phyloP scores from a whole-genome alignment of 1,140 invertebrate genomes.

The Muscidifurax raptorellus region DNA sequence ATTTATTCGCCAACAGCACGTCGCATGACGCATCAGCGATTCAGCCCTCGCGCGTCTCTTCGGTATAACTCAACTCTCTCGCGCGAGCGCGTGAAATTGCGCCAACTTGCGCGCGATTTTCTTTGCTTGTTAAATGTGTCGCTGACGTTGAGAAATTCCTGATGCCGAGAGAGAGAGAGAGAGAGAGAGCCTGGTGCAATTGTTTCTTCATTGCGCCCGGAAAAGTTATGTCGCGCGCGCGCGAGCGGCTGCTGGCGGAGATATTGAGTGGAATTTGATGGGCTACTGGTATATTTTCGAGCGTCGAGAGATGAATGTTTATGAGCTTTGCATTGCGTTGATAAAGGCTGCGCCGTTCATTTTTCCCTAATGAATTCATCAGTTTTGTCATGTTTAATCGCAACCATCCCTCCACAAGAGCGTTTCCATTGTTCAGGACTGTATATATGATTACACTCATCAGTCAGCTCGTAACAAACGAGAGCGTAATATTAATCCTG shows the following conservation, averaged over 20 bases:
- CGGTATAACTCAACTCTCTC: slow-evolving; percentile 41
- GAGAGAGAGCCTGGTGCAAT: background rate
- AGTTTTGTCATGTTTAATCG: too few relatives aligned
- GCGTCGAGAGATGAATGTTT: background rate
- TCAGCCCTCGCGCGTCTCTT: slow-evolving; percentile 28
- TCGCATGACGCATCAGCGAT: slow-evolving; percentile 43
- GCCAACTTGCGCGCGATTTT: slow-evolving; percentile 32
- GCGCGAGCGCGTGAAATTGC: slow-evolving; percentile 17
- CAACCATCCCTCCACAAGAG: too few relatives aligned
- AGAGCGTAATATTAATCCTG: too few relatives aligned
- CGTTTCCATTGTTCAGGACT: too few relatives aligned
- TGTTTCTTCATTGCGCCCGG: slow-evolving; percentile 40
- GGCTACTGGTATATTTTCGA: background rate
- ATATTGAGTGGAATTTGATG: background rate
- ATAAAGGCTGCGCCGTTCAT: background rate
- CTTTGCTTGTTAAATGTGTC: slow-evolving; percentile 9
- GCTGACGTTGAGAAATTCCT: slow-evolving; percentile 33
- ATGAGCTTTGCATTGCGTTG: background rate
- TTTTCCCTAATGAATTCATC: too few relatives aligned
- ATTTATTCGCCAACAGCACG: slow-evolving; percentile 48
- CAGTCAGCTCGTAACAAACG: too few relatives aligned
- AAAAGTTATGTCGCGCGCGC: slow-evolving; percentile 12
- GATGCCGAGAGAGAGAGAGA: too few relatives aligned
- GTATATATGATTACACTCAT: too few relatives aligned
- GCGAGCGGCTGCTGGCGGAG: too few relatives aligned